Evolutionary conservation across 1,140 invertebrate genomes (phyloP).

Genomic region (Pentalonia nigronervosa): DNA sequence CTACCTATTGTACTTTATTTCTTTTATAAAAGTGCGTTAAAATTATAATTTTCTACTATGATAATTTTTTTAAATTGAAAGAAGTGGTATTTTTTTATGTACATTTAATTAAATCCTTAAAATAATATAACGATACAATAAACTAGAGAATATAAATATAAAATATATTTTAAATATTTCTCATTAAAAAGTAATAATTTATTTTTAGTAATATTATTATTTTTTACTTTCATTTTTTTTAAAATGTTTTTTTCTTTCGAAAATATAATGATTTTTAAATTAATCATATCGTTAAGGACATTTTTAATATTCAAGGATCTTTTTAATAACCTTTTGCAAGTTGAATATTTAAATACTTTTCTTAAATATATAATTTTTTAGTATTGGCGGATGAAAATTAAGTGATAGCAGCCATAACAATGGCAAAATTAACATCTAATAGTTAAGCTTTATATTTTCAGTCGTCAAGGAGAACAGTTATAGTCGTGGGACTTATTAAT

Average conservation of each 20-base stretch:
- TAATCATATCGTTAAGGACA: neutral
- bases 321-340: neutral
- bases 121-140: slow-evolving; percentile 21
- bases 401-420: neutral
- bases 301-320: neutral
- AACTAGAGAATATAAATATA: neutral
- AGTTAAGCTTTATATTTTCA: neutral
- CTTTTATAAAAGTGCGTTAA: neutral
- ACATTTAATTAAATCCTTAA: neutral
- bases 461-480: neutral
- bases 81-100: neutral
- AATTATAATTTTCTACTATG: neutral
- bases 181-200: slow-evolving; percentile 19
- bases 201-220: slow-evolving; percentile 7
- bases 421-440: neutral
- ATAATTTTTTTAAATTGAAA: neutral
- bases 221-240: neutral
- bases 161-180: neutral
- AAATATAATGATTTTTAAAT: slow-evolving; percentile 16
- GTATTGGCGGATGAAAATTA: neutral
- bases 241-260: neutral
- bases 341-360: slow-evolving; percentile 4
- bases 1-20: neutral
- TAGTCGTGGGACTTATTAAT: neutral
- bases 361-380: neutral